phyloP scores from a whole-genome alignment of 2,113 vertebrate genomes.

The Okapia johnstoni region DNA sequence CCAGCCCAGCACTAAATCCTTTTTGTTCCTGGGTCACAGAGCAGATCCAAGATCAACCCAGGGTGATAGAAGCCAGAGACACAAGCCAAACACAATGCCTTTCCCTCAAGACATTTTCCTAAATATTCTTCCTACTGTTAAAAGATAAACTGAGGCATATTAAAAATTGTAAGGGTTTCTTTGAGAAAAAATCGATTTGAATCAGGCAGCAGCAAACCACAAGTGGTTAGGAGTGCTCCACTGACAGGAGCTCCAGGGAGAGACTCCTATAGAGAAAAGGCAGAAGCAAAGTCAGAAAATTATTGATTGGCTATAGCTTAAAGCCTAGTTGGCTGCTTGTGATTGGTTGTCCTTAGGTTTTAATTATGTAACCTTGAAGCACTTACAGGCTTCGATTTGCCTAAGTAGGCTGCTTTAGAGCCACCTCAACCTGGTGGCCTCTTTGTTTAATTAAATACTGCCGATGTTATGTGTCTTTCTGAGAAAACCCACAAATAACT shows the following conservation, averaged over 20 bases:
- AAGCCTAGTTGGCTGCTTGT: not conserved
- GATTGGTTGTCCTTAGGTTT: not conserved
- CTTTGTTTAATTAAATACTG: not conserved
- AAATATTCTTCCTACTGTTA: not conserved
- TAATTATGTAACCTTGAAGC: not conserved
- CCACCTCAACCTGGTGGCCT: not conserved
- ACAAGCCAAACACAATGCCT: not conserved
- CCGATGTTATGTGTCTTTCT: not conserved
- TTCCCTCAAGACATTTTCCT: not conserved
- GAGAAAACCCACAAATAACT: not conserved
- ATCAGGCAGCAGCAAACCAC: not conserved
- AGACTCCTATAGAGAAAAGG: not conserved
- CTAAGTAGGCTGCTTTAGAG: not conserved
- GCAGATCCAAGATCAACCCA: conserved; percentile 28
- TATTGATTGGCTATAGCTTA: not conserved
- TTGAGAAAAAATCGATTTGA: not conserved
- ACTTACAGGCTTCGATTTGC: not conserved
- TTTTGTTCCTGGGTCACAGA: not conserved
- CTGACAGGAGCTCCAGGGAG: not conserved
- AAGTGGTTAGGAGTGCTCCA: not conserved
- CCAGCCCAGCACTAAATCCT: not conserved
- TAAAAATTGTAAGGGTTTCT: not conserved
- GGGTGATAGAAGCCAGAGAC: not conserved
- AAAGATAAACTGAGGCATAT: not conserved
- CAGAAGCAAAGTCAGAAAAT: not conserved